A percentile compares a stretch with the other conserved stretches of the same genome.
These are phyloP conservation scores for Megaceryle maxima DNA, from an alignment of 2,113 vertebrate genomes.

Conservation along the genomic window DNA sequence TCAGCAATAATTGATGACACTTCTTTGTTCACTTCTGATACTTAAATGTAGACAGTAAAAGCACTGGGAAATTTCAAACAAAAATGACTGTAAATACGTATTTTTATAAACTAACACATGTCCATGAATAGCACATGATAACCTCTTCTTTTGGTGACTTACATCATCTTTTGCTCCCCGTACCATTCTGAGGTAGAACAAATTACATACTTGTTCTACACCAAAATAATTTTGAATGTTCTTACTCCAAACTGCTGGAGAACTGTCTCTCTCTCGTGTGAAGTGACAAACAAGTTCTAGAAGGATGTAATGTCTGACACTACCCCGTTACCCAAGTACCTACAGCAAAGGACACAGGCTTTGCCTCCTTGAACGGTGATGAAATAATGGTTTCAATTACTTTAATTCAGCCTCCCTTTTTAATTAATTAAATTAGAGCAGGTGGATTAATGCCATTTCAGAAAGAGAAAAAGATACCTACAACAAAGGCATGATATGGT, in stretches of 20 bases:
- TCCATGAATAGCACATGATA: not conserved
- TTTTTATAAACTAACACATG: not conserved
- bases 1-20: not conserved
- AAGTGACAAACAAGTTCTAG: not conserved
- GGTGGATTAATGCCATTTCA: slow-evolving; percentile 17
- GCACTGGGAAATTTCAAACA: not conserved
- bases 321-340: not conserved
- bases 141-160: not conserved
- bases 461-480: not conserved
- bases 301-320: not conserved
- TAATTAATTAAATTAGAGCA: slow-evolving; percentile 38
- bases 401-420: slow-evolving; percentile 39
- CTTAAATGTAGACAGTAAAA: not conserved
- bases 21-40: not conserved
- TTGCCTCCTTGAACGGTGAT: not conserved
- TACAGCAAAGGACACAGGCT: not conserved
- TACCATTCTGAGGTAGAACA: not conserved
- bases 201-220: not conserved
- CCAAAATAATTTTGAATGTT: not conserved
- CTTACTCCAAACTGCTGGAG: not conserved
- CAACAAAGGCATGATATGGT: not conserved
- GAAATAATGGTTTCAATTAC: slow-evolving; percentile 31
- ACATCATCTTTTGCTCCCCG: not conserved
- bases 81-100: not conserved
- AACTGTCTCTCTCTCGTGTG: not conserved